phyloP scores from a whole-genome alignment of 2,113 vertebrate genomes.

The Clinocottus analis region DNA sequence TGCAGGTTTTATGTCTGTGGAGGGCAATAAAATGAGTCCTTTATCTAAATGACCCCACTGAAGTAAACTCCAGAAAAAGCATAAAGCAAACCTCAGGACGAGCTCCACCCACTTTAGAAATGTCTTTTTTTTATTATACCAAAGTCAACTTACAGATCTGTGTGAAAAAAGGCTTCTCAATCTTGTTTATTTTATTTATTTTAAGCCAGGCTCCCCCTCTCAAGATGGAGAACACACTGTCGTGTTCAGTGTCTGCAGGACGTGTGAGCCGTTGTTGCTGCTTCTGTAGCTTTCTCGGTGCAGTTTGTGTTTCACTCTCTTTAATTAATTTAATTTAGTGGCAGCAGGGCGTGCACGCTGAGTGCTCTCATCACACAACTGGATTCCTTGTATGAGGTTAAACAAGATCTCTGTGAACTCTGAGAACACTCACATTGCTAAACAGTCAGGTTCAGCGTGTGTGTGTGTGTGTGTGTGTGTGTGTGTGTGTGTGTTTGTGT shows the following conservation, averaged over 20 bases:
- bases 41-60: background rate
- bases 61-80: constrained; percentile 1
- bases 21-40: background rate
- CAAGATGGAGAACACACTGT: background rate
- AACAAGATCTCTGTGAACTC: background rate
- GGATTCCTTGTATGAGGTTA: background rate
- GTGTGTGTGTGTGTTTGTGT: background rate
- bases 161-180: background rate
- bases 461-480: no score
- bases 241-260: background rate
- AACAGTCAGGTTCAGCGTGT: no score
- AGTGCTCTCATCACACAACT: background rate
- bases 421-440: no score
- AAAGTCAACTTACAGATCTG: background rate
- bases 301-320: constrained; percentile 13
- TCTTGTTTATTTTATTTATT: no score
- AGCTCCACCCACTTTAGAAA: background rate
- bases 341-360: background rate
- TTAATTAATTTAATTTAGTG: constrained; percentile 4
- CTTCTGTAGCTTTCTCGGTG: background rate
- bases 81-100: background rate
- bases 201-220: background rate
- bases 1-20: background rate
- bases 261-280: background rate
- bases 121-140: background rate